Evolutionary conservation across 2,888 invertebrate genomes (phyloP), one percentile per base, ranked within the genome.

Genomic region (Celastrina argiolus): DNA sequence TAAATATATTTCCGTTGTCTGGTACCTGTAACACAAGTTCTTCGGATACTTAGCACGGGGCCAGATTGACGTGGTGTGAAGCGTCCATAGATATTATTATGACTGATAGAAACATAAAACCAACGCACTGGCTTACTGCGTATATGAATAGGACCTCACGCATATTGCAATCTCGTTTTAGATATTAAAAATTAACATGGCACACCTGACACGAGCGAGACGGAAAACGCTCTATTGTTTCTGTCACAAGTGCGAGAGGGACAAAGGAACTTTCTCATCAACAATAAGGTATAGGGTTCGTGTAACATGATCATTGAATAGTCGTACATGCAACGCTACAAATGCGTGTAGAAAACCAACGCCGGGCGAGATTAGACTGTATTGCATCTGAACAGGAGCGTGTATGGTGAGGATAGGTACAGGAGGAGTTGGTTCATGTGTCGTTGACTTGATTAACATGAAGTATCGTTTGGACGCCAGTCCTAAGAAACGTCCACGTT

Each of bases 291-390:
- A 83, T 81, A 81, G 78, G 78, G 78, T 80, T 81, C 83, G 81
- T 81, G 83, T 79, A 83, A 85, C 82, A 80, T 84, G 84, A 83
- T 78, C 80, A 81, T 78, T 85, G 80, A 85, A 86, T 85, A 81
- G 81, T 79, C 77, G 76, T 73, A 72, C 75, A 76, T 73, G 74
- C 81, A 78, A 78, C 74, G 69, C 69, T 74, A 73, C 70, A 66
- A 28, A 70, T 75, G 67, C 75, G 70, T 68, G 66, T 70, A 58
- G 65, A 42, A n/a, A n/a, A n/a, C n/a, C n/a, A n/a, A 66, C 71
- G 69, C 22, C 22, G 4, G 67, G 66, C 69, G 65, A 76, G 76
- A 72, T 66, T 69, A 14, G 58, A 71, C 67, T 72, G 70, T 78
- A 74, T 36, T 0, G 1, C 4, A 1, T 42, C 8, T 67, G 18